phyloP scores from a whole-genome alignment of 2,888 invertebrate genomes.

The Latrodectus hesperus region DNA sequence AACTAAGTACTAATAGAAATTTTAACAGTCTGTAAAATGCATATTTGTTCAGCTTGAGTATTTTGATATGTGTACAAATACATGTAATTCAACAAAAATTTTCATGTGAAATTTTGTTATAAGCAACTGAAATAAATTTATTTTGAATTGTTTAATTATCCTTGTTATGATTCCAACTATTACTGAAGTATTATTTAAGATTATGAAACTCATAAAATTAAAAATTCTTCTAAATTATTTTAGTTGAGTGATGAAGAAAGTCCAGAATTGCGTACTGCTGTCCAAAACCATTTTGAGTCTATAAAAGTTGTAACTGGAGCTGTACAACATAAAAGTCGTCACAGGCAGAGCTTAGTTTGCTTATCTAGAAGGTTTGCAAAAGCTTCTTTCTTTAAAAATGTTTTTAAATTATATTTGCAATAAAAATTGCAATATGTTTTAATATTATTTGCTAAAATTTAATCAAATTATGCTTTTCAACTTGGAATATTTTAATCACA shows the following conservation, averaged over 20 bases:
- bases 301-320: conserved; percentile 86
- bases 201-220: background rate
- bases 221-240: background rate
- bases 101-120: too few species aligned
- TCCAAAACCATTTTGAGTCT: conserved; percentile 92
- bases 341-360: conserved; percentile 89
- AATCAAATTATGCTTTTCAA: too few species aligned
- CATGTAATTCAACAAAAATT: too few species aligned
- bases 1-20: too few species aligned
- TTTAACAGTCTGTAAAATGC: too few species aligned
- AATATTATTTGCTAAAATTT: too few species aligned
- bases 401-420: too few species aligned
- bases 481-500: too few species aligned
- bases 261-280: conserved; percentile 86
- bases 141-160: background rate
- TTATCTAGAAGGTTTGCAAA: conserved; percentile 81
- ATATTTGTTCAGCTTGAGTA: too few species aligned
- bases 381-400: background rate
- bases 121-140: background rate
- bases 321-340: conserved; percentile 80
- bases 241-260: conserved; percentile 90
- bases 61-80: too few species aligned
- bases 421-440: too few species aligned
- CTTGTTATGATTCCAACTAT: background rate
- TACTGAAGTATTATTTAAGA: background rate